Evolutionary conservation across 2,888 invertebrate genomes (phyloP), one percentile per base, ranked within the genome.

Genomic region (Tenthredo livida): DNA sequence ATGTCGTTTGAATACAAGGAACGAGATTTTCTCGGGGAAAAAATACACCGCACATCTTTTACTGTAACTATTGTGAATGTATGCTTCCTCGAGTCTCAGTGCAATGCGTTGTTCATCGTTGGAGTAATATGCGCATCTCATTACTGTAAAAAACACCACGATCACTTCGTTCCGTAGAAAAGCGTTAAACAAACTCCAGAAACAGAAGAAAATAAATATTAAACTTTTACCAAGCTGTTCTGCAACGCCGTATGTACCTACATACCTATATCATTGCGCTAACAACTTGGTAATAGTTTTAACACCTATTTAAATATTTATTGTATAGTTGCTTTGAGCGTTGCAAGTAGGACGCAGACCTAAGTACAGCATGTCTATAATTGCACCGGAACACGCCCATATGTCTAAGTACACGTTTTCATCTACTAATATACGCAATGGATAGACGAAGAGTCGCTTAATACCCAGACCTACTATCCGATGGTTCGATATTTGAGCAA

Each of bases 401-500:
- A 40, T 58, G 33, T 37, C 33, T 61, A 80, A 80, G 54, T 80
- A 40, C 80, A 61, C 58, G 37, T 80, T 40, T 61, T 50, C 33
- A 40, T 80, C 80, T 21, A 40, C 15, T 15, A 25, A 61, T 40
- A 61, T 61, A 61, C 61, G 1, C 25, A 37, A 21, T 7, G 40
- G 4, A 80, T 25, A 33, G 40, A 80, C 58, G 37, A 40, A n/a
- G 33, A 21, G 25, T 21, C 80, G 58, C 21, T 21, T 40, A 25
- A 15, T 17, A 25, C 12, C 12, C 40, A n/a, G 80, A 80, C 50
- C 33, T 15, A 43, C 37, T 40, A 25, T 40, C 40, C 21, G 61
- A 80, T 40, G 25, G 80, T 80, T 80, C 80, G 61, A 80, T 80
- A 80, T 80, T 80, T 40, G 58, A 80, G 40, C 80, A 80, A 80